phyloP scores from a whole-genome alignment of 2,888 invertebrate genomes.

The Lithophane semibrunnea region DNA sequence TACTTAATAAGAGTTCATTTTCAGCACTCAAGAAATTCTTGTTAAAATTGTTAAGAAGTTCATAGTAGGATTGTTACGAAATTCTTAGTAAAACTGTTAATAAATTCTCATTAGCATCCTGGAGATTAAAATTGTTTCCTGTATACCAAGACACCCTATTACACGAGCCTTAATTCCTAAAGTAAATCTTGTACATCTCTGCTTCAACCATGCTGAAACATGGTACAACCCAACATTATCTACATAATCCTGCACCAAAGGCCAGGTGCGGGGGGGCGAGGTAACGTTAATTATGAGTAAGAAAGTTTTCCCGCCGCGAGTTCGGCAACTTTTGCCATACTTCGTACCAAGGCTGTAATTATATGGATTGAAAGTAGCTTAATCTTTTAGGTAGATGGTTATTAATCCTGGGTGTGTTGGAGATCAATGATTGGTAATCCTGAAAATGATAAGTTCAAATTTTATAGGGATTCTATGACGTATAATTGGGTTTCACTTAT shows the following conservation, averaged over 20 bases:
- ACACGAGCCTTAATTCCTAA: background rate
- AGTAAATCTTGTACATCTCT: slow-evolving; percentile 10
- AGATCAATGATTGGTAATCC: slow-evolving; percentile 11
- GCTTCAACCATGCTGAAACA: slow-evolving; percentile 24
- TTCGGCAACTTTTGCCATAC: slow-evolving; percentile 43
- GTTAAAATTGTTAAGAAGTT: background rate
- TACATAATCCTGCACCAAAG: slow-evolving; percentile 28
- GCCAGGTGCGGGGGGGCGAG: background rate
- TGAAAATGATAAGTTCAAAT: slow-evolving; percentile 11
- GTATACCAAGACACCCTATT: background rate
- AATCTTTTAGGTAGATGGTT: slow-evolving; percentile 4
- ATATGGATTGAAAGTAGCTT: slow-evolving; percentile 44
- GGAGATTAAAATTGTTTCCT: background rate
- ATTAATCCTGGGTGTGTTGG: slow-evolving; percentile 2
- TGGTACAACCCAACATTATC: slow-evolving; percentile 31
- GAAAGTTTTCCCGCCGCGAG: slow-evolving; percentile 52
- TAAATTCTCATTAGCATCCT: background rate
- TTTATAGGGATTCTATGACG: background rate
- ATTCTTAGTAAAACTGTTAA: background rate
- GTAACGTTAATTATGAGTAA: slow-evolving; percentile 60
- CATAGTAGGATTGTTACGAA: background rate
- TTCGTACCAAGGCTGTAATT: slow-evolving; percentile 59
- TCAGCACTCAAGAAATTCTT: background rate
- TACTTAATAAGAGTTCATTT: background rate
- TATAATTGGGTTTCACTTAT: background rate